Conservation (phyloP, 2,888 invertebrate species). For the Lypha dubia region DNA sequence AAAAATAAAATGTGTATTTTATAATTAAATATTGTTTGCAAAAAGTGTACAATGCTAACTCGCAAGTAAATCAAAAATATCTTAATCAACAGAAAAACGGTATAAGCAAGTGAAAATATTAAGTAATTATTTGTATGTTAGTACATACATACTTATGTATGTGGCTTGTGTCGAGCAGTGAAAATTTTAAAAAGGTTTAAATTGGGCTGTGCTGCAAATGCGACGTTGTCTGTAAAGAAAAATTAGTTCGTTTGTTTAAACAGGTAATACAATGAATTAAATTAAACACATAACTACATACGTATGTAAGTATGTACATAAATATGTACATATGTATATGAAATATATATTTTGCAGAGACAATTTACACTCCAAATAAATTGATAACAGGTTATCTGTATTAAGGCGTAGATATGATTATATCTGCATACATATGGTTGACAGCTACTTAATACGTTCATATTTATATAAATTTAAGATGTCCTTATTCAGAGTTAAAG, state of each 20-base stretch:
- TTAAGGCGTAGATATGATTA: background rate
- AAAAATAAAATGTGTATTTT: constrained; percentile 18
- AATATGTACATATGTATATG: too few species aligned
- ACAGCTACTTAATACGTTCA: background rate
- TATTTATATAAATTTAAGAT: background rate
- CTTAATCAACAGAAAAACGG: constrained; percentile 16
- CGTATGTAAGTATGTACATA: background rate
- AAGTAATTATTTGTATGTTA: constrained; percentile 41
- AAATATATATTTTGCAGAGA: background rate
- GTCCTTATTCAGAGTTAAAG: background rate
- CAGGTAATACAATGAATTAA: constrained; percentile 56
- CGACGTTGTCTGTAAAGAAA: constrained; percentile 47
- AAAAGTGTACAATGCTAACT: background rate
- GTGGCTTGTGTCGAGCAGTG: constrained; percentile 12
- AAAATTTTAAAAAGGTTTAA: constrained; percentile 29
- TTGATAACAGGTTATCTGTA: constrained; percentile 58
- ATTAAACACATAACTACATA: background rate
- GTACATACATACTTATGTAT: too few species aligned
- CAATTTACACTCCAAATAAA: constrained; percentile 1
- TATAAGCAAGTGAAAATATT: constrained; percentile 15
- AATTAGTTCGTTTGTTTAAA: constrained; percentile 30
- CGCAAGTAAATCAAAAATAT: background rate
- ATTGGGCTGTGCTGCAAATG: constrained; percentile 38
- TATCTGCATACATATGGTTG: background rate
- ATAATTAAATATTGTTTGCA: constrained; percentile 20